Evolutionary conservation across 2,797 vertebrate genomes (phyloP).

Genomic region (Falco peregrinus): DNA sequence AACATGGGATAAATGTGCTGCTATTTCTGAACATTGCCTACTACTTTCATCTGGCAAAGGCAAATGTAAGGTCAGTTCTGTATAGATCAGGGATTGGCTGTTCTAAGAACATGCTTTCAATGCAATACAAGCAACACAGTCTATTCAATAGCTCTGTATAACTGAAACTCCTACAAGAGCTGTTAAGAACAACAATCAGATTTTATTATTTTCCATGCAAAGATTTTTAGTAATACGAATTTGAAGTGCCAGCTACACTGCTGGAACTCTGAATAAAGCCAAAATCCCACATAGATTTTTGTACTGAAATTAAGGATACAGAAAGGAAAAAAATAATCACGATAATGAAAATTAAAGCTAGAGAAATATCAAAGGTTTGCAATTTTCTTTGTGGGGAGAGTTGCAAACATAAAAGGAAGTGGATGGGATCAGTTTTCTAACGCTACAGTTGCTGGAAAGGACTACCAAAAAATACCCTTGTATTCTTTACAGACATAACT

Average conservation of each 20-base stretch:
- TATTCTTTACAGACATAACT: not conserved
- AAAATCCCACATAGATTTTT: not conserved
- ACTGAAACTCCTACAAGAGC: not conserved
- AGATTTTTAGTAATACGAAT: not conserved
- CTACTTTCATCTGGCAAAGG: not conserved
- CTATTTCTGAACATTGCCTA: not conserved
- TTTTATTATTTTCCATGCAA: not conserved
- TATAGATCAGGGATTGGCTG: accelerated
- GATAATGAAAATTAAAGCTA: not conserved
- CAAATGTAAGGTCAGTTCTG: not conserved
- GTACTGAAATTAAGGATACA: not conserved
- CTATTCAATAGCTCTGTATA: not conserved
- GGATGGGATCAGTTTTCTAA: not conserved
- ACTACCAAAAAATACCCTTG: not conserved
- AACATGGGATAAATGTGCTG: not conserved
- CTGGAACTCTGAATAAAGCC: not conserved
- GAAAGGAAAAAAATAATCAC: not conserved
- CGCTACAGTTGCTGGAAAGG: not conserved
- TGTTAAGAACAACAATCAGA: not conserved
- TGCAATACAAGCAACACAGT: not conserved
- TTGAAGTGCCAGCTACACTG: not conserved
- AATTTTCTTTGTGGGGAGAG: not conserved
- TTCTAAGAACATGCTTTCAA: not conserved
- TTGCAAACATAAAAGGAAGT: not conserved
- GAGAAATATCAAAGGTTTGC: not conserved